Percentiles rank a stretch among this genome's conserved stretches.
Evolutionary conservation across 2,797 vertebrate species (phyloP).

Genomic region (Xenopus petersii): DNA sequence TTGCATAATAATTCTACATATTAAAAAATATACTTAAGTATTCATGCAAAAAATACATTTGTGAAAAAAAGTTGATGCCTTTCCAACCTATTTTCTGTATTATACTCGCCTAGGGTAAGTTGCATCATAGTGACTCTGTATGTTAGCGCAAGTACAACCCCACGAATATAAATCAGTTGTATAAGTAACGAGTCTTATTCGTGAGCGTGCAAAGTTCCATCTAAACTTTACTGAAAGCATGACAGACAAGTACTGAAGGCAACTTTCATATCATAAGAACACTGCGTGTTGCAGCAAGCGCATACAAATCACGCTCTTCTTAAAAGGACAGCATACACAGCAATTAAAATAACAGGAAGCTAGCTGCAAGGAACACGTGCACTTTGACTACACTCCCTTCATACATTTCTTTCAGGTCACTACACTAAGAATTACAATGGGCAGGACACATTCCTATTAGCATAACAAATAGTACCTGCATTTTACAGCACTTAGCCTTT

Average conservation of each 20-base stretch:
- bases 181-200: too few species aligned
- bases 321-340: conserved; percentile 42
- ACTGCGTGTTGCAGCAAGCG: conserved; percentile 50
- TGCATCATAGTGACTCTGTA: too few species aligned
- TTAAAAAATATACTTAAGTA: too few species aligned
- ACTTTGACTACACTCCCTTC: conserved; percentile 39
- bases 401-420: conserved; percentile 50
- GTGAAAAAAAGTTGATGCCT: too few species aligned
- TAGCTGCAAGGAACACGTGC: conserved; percentile 44
- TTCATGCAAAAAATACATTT: too few species aligned
- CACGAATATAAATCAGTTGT: too few species aligned
- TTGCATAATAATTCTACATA: too few species aligned
- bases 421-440: conserved; percentile 59
- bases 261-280: not conserved
- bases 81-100: too few species aligned
- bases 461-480: conserved; percentile 59
- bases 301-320: conserved; percentile 49
- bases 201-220: not conserved
- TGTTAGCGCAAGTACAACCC: too few species aligned
- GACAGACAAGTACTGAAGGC: not conserved
- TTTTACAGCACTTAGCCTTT: conserved; percentile 35
- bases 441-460: conserved; percentile 40
- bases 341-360: conserved; percentile 54
- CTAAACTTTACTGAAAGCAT: not conserved
- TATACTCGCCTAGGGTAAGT: too few species aligned